These are phyloP conservation scores for Norana najaformis DNA, from an alignment of 2,888 invertebrate genomes.

Conservation along the genomic window DNA sequence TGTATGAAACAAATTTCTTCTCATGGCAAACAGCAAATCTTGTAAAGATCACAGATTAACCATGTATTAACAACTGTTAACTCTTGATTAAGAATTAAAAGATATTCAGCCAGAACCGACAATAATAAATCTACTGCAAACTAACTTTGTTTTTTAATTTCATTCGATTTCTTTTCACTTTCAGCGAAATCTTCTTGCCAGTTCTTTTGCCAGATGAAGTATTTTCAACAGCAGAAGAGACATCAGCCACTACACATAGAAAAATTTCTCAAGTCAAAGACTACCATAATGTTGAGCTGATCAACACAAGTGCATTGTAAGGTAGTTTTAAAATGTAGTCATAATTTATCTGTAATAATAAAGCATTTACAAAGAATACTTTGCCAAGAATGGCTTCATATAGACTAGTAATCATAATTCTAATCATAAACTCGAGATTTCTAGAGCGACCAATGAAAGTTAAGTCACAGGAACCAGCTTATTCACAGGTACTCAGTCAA, in stretches of 20 bases:
- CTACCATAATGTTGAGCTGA: not conserved
- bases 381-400: not conserved
- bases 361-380: not conserved
- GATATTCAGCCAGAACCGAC: no score
- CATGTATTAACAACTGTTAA: no score
- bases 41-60: no score
- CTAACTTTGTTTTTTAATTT: not conserved
- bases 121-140: no score
- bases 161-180: not conserved
- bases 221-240: not conserved
- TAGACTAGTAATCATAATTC: no score
- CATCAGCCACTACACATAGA: not conserved
- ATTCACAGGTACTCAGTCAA: no score
- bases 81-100: no score
- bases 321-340: not conserved
- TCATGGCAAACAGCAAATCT: no score
- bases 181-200: not conserved
- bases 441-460: no score
- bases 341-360: not conserved
- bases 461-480: no score
- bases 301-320: not conserved
- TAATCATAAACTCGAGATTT: no score
- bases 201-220: conserved; percentile 1
- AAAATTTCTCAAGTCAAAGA: not conserved
- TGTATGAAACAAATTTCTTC: no score